Evolutionary conservation across 1,140 invertebrate species (phyloP).

Genomic region (Lepidotrigona ventralis): DNA sequence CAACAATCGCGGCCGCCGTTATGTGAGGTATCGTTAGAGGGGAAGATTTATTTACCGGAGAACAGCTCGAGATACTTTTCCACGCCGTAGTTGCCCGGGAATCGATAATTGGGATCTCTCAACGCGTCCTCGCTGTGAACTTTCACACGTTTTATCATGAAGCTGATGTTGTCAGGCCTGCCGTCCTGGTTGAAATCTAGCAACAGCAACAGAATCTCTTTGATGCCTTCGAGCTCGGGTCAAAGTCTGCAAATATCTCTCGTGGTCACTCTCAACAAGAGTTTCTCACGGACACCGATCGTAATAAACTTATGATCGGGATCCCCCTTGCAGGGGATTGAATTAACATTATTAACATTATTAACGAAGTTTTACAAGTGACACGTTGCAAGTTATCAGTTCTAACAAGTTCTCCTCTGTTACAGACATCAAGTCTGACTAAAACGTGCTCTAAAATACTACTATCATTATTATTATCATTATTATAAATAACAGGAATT

Average conservation of each 20-base stretch:
- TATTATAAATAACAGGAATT: too few species aligned
- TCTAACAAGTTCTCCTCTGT: neutral
- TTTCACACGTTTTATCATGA: conserved; percentile 98
- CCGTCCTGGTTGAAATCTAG: conserved; percentile 96
- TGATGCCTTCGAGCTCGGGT: neutral
- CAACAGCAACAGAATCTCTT: conserved; percentile 66
- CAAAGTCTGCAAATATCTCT: neutral
- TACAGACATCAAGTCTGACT: neutral
- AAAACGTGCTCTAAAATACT: neutral
- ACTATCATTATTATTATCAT: too few species aligned
- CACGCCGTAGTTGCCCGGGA: conserved; percentile 95
- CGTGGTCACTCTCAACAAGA: neutral
- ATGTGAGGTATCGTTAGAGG: neutral
- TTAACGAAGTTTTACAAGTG: neutral
- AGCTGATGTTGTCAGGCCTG: conserved; percentile 94
- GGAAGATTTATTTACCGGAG: conserved; percentile 84
- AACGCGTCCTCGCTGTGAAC: conserved; percentile 92
- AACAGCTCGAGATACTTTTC: conserved; percentile 96
- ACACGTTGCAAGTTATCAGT: too few species aligned
- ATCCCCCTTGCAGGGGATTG: neutral
- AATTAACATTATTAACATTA: neutral
- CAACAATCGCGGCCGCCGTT: neutral
- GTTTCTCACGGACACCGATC: neutral
- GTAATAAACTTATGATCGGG: neutral
- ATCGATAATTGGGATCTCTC: conserved; percentile 91